Conservation (phyloP, 1,140 invertebrate species). For the Cheumatopsyche charites region DNA sequence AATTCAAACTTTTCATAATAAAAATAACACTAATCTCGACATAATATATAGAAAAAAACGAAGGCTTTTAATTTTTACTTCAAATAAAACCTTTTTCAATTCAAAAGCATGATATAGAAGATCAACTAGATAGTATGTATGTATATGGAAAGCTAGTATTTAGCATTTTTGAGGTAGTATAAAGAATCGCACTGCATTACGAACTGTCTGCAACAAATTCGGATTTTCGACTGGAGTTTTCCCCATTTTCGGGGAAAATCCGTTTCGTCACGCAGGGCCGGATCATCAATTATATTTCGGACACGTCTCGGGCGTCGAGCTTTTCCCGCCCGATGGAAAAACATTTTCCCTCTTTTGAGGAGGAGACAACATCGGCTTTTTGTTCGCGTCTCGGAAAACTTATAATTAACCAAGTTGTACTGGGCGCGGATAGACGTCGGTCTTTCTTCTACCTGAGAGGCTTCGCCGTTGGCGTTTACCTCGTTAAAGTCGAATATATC, state of each 20-base stretch:
- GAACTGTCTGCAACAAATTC: no score
- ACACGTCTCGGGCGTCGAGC: conserved; percentile 32
- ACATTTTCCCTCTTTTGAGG: conserved; percentile 34
- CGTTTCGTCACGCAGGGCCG: background rate
- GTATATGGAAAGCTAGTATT: no score
- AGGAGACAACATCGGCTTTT: conserved; percentile 41
- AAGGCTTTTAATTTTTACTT: no score
- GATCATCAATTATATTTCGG: conserved; percentile 45
- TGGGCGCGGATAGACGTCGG: conserved; percentile 29
- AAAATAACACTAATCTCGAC: no score
- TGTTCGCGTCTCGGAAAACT: conserved; percentile 34
- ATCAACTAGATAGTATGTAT: no score
- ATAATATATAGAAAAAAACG: no score
- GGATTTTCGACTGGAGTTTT: background rate
- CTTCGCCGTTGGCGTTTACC: conserved; percentile 1
- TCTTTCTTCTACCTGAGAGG: conserved; percentile 51
- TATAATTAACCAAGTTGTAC: conserved; percentile 48
- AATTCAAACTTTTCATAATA: no score
- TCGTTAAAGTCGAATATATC: conserved; percentile 32
- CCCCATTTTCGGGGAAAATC: background rate
- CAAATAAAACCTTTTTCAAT: no score
- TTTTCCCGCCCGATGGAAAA: conserved; percentile 18
- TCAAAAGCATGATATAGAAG: no score
- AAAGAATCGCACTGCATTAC: no score
- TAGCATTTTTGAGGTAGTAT: no score